These are phyloP conservation scores for Muscicapa striata DNA, from an alignment of 2,797 vertebrate species.

Conservation along the genomic window DNA sequence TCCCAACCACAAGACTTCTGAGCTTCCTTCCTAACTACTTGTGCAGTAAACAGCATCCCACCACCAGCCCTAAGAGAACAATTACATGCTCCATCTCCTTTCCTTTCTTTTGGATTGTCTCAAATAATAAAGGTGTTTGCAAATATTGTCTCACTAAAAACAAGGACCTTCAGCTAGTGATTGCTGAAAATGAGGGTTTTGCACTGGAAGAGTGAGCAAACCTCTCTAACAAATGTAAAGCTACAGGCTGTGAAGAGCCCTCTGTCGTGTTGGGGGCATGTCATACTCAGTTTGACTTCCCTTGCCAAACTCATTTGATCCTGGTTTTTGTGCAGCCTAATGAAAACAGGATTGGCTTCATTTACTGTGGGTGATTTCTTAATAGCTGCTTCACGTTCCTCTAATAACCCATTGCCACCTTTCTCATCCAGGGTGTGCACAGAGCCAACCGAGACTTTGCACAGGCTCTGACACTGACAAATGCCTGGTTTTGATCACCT, in stretches of 20 bases:
- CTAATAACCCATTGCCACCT: slow-evolving; percentile 52
- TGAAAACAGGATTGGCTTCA: slow-evolving; percentile 57
- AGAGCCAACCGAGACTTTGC: background rate
- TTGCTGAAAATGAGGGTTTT: slow-evolving; percentile 10
- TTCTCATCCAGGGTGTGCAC: slow-evolving; percentile 14
- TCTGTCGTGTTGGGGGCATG: background rate
- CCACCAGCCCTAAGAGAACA: background rate
- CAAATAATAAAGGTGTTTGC: slow-evolving; percentile 39
- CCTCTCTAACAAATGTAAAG: background rate
- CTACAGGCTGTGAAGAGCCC: background rate
- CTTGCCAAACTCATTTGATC: slow-evolving; percentile 26
- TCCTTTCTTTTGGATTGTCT: slow-evolving; percentile 28
- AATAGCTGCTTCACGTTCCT: slow-evolving; percentile 63
- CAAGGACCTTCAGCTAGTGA: background rate
- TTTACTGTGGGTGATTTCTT: slow-evolving; percentile 63
- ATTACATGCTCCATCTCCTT: background rate
- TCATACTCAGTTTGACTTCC: slow-evolving; percentile 19
- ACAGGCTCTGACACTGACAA: slow-evolving; percentile 59
- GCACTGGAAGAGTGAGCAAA: slow-evolving; percentile 36
- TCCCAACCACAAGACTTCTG: background rate
- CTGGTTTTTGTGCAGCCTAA: background rate
- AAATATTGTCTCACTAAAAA: slow-evolving; percentile 13
- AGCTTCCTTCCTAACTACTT: background rate
- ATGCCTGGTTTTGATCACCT: slow-evolving; percentile 67
- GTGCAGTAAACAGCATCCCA: background rate